Evolutionary conservation across 2,888 invertebrate species (phyloP), one percentile per base, ranked within the genome.

Genomic region (Epiblema foenella): DNA sequence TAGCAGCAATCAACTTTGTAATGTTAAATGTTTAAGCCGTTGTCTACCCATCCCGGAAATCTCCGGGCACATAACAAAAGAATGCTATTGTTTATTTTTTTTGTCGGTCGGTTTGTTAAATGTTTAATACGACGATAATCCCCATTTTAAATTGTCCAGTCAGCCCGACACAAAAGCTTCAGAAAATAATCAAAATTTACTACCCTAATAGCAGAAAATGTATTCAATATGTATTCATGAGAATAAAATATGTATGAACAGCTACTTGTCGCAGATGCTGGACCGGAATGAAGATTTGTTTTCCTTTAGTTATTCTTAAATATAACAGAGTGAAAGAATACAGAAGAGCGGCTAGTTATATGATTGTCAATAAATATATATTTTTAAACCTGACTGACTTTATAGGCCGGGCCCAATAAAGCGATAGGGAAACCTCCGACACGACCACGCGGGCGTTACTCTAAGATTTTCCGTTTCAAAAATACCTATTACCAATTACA

Each of bases 201-300:
- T 68, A 60, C 56, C 56, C 69, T 68, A 74, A 69, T 77, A 75
- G 75, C 77, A 74, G 74, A 76, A 77, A 81, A 85, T 80, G 80
- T 84, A 83, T 83, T 80, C 79, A 77, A 85, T 85, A 87, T 82
- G 84, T 89, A 88, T 89, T 88, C 87, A 89, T 87, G 84, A 85
- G 77, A 81, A 77, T 81, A 80, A 85, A 87, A 83, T 85, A 85
- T 86, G 81, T 85, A 85, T 85, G 85, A 83, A 84, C 79, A 80
- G 73, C 78, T 83, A 77, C 78, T 81, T 83, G 81, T 79, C 78
- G 78, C 74, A 77, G 73, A 77, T 75, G 8, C 46, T 46, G n/a
- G 46, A 39, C 59, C 65, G 68, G 67, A 72, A 57, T 68, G 17
- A 64, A 69, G 52, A 59, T 72, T 69, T 68, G 68, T 75, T 67